Base-by-base conservation (phyloP, 2,888 invertebrate species). In the Melanargia galathea region DNA sequence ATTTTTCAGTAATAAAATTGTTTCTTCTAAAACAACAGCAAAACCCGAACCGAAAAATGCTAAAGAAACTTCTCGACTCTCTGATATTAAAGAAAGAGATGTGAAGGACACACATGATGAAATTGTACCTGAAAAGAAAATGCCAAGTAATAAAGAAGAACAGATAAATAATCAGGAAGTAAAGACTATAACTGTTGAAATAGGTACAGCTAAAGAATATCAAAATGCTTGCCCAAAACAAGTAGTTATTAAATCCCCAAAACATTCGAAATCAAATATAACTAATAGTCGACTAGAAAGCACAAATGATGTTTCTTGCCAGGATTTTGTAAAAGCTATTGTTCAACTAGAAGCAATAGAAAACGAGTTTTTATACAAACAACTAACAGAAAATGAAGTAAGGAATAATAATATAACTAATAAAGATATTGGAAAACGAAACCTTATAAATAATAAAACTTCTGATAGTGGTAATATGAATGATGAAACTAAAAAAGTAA, bases 81-180 rank as follows among this genome's bases (percentile, higher is more conserved):
- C 87, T 13, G 89, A 90, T 72, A 90, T 91, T 26, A 89, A 89
- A 63, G 91, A 91, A 60, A 90, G 83, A 70, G 87, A 89, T 55
- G 49, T 76, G 2, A 83, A 58, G 33, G 81, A 83, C 54, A 48
- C 65, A 64, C 40, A 65, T 18, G 70, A 72, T 43, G 69, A 71
- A 38, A 60, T 30, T 52, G 54, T 60, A 24, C 54, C 43, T 26
- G 52, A 33, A 60, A 60, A 60, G 24, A 49, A 46, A 61, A 26
- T 54, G 10, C 20, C 30, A 60, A 54, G 58, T 56, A 52, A 70
- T 26, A 67, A 72, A 6, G 73, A 73, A 48, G 64, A 65, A 57
- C 62, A 65, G 11, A 43, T 18, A 48, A 71, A 73, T 20, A 70
- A 70, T 46, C 52, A 64, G 16, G 69, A 70, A 26, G 61, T 66